A percentile compares a stretch with the other conserved stretches of the same genome.
These are phyloP conservation scores for Stratiolaelaps scimitus DNA, from an alignment of 1,140 invertebrate species.

Conservation along the genomic window DNA sequence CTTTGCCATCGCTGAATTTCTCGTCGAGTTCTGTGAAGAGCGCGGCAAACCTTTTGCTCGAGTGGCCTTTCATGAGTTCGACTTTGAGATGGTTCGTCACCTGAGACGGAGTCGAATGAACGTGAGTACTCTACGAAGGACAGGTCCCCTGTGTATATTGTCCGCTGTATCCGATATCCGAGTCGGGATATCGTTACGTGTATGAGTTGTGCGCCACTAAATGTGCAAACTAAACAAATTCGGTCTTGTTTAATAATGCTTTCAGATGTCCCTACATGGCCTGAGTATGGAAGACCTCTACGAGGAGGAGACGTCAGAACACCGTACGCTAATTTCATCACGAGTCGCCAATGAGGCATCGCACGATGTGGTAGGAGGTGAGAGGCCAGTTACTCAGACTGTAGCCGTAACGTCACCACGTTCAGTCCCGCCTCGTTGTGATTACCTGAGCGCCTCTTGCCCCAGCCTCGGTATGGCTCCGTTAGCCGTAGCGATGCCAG, in stretches of 20 bases:
- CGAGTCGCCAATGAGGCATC: constrained; percentile 38
- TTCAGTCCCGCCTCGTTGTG: background rate
- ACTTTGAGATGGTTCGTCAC: constrained; percentile 24
- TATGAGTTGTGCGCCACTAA: too few relatives aligned
- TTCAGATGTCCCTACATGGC: constrained; percentile 58
- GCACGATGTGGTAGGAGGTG: background rate
- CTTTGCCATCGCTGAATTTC: constrained; percentile 29
- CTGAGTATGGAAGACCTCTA: constrained; percentile 76
- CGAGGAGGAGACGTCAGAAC: constrained; percentile 57
- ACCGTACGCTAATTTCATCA: constrained; percentile 62
- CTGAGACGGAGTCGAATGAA: background rate
- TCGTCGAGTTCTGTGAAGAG: constrained; percentile 29
- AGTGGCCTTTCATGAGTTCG: constrained; percentile 20
- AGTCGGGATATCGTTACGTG: too few relatives aligned
- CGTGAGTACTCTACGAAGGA: background rate
- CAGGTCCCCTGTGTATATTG: too few relatives aligned
- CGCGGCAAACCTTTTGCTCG: background rate
- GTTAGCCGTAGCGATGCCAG: too few relatives aligned
- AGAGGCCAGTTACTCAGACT: too few relatives aligned
- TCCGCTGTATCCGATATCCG: too few relatives aligned
- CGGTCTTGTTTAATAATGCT: constrained; percentile 34
- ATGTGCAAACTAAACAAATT: too few relatives aligned
- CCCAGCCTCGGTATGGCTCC: background rate
- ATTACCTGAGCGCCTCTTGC: constrained; percentile 8
- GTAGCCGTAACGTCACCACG: background rate